Conservation (phyloP, 2,113 vertebrate genomes). For the Otocyon megalotis region DNA sequence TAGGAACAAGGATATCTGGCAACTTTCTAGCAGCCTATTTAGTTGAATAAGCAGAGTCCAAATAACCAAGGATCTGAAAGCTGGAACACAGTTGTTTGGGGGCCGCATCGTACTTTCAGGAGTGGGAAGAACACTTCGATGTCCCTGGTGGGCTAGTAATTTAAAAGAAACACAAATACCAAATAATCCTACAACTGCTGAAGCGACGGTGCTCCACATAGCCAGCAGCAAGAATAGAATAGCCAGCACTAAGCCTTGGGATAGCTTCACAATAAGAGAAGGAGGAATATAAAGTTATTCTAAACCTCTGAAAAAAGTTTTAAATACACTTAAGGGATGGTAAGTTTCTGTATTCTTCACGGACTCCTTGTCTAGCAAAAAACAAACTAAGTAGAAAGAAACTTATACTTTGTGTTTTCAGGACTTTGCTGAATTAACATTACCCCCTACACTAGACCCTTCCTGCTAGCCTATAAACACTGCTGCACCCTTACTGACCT, state of each 20-base stretch:
- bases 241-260: neutral
- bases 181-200: neutral
- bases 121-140: neutral
- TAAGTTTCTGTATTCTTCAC: neutral
- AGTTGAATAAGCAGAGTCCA: too few species aligned
- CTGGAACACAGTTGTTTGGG: too few species aligned
- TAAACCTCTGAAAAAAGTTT: neutral
- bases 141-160: neutral
- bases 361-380: neutral
- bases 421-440: neutral
- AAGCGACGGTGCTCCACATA: neutral
- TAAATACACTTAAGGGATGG: neutral
- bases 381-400: neutral
- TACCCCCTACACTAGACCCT: neutral
- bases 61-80: too few species aligned
- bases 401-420: neutral
- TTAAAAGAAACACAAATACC: neutral
- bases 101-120: too few species aligned
- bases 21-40: too few species aligned
- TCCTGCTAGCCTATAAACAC: too few species aligned
- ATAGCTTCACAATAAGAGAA: neutral
- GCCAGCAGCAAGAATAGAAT: neutral
- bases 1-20: too few species aligned
- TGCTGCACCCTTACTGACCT: too few species aligned
- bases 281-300: neutral